Percentiles rank a stretch among this genome's conserved stretches.
Evolutionary conservation across 2,888 invertebrate genomes (phyloP).

Genomic region (Epistrophe grossulariae): DNA sequence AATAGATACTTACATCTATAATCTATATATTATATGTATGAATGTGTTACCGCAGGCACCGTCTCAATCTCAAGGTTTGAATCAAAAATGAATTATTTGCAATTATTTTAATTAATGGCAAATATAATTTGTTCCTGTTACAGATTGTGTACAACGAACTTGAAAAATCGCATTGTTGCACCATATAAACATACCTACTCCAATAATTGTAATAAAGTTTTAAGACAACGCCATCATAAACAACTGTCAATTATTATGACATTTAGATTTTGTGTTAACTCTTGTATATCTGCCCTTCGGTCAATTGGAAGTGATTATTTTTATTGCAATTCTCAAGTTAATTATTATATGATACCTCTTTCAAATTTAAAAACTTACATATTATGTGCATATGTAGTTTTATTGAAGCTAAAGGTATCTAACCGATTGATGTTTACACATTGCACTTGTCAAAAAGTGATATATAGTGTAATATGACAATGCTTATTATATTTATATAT

Average conservation of each 20-base stretch:
- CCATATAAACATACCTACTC: not conserved
- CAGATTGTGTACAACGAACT: conserved; percentile 33
- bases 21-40: too few relatives aligned
- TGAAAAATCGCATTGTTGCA: conserved; percentile 38
- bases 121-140: conserved; percentile 45
- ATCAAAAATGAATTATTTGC: conserved; percentile 42
- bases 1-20: not conserved
- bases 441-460: conserved; percentile 3
- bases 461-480: not conserved
- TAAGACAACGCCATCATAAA: not conserved
- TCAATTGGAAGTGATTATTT: not conserved
- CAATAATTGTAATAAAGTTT: not conserved
- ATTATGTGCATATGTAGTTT: too few relatives aligned
- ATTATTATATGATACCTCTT: not conserved
- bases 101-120: conserved; percentile 58
- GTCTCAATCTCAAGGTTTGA: conserved; percentile 52
- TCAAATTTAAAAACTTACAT: not conserved
- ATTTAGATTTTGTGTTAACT: not conserved
- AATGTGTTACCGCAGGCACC: not conserved
- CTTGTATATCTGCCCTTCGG: not conserved
- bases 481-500: not conserved
- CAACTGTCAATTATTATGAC: conserved; percentile 1
- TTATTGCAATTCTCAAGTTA: not conserved
- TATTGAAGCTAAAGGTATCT: not conserved
- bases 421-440: not conserved